Conservation (phyloP, 2,888 invertebrate genomes). For the Abrostola triplasia region DNA sequence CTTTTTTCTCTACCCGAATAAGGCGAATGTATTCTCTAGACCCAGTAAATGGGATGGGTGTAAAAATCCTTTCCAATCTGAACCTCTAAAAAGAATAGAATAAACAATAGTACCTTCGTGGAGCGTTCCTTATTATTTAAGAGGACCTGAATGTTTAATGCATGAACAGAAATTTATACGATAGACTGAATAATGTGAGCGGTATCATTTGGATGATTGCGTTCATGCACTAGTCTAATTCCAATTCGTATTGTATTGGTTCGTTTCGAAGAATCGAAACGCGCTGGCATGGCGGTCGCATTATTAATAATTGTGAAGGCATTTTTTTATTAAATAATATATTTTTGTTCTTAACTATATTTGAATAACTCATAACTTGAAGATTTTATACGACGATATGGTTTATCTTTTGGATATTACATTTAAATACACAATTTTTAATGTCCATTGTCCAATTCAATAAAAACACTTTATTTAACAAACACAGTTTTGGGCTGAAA, state of each 20-base stretch:
- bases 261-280: constrained; percentile 19
- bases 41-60: constrained; percentile 78
- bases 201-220: constrained; percentile 76
- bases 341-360: background rate
- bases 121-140: constrained; percentile 86
- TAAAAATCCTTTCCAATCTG: constrained; percentile 86
- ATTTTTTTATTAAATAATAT: background rate
- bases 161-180: constrained; percentile 81
- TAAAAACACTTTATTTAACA: too few species aligned
- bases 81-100: constrained; percentile 80
- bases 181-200: constrained; percentile 72
- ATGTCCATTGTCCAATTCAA: too few species aligned
- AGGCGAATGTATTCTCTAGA: constrained; percentile 76
- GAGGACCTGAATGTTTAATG: constrained; percentile 83
- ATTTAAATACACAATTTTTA: too few species aligned
- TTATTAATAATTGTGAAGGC: background rate
- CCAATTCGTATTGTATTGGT: constrained; percentile 42
- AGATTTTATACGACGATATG: too few species aligned
- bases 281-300: background rate
- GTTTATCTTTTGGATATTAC: too few species aligned
- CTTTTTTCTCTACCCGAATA: constrained; percentile 70
- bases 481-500: too few species aligned
- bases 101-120: constrained; percentile 81
- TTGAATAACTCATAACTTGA: too few species aligned
- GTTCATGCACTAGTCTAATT: constrained; percentile 67